These are phyloP conservation scores for Eublepharis macularius DNA, from an alignment of 2,113 vertebrate genomes.

Conservation along the genomic window DNA sequence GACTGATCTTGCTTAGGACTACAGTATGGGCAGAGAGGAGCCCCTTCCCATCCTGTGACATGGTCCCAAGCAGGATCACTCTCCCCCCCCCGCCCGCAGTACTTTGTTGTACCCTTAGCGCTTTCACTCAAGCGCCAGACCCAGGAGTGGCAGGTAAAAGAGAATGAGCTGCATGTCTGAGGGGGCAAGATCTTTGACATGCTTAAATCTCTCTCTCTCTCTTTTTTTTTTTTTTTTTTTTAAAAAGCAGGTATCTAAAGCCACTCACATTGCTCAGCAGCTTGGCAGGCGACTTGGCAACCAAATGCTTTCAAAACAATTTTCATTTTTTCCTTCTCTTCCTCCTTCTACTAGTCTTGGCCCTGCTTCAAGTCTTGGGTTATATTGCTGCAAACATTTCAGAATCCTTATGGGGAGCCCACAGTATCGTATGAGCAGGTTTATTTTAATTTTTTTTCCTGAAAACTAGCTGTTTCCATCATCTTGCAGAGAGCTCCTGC, in stretches of 20 bases:
- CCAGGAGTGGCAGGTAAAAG: no score
- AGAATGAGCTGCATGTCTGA: no score
- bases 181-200: no score
- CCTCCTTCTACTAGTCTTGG: not conserved
- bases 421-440: slow-evolving; percentile 18
- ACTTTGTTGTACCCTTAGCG: no score
- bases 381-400: slow-evolving; percentile 34
- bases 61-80: no score
- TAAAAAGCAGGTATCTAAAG: not conserved
- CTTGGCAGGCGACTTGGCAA: not conserved
- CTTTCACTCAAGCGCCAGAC: no score
- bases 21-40: no score
- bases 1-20: no score
- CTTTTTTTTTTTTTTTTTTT: no score
- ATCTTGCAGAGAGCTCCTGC: not conserved
- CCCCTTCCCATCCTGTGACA: no score
- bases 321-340: not conserved
- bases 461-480: not conserved
- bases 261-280: not conserved
- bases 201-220: not conserved
- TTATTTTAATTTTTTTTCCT: no score
- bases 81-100: no score
- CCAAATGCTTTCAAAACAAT: not conserved
- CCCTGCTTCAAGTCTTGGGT: not conserved
- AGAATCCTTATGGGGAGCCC: slow-evolving; percentile 10